Evolutionary conservation across 2,888 invertebrate species (phyloP).

Genomic region (Ametastegia equiseti): DNA sequence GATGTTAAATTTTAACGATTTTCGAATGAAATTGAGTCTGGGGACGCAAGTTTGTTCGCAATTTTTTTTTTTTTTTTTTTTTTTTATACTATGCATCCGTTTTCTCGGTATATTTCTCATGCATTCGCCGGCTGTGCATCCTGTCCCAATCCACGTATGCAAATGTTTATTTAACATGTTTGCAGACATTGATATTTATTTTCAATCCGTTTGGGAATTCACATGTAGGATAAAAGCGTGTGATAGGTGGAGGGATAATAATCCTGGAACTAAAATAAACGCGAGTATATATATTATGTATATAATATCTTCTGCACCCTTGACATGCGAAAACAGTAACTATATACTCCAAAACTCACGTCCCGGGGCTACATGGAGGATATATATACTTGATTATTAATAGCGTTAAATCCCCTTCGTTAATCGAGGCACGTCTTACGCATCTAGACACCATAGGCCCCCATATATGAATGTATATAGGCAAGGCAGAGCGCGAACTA

Average conservation of each 20-base stretch:
- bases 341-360: background rate
- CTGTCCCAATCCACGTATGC: slow-evolving; percentile 3
- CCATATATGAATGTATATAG: no score
- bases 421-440: slow-evolving; percentile 39
- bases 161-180: background rate
- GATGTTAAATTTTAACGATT: background rate
- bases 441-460: background rate
- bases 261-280: background rate
- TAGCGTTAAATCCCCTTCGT: slow-evolving; percentile 23
- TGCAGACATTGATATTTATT: background rate
- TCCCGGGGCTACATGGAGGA: background rate
- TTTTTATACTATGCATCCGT: no score
- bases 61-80: no score
- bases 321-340: background rate
- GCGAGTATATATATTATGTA: background rate
- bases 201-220: background rate
- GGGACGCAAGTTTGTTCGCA: background rate
- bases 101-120: background rate
- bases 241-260: no score
- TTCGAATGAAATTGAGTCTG: background rate
- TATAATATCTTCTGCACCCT: no score
- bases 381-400: slow-evolving; percentile 25
- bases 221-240: background rate
- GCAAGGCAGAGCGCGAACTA: no score
- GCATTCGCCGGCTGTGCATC: background rate